phyloP scores from a whole-genome alignment of 2,797 vertebrate species.

The Chloroceryle inda region DNA sequence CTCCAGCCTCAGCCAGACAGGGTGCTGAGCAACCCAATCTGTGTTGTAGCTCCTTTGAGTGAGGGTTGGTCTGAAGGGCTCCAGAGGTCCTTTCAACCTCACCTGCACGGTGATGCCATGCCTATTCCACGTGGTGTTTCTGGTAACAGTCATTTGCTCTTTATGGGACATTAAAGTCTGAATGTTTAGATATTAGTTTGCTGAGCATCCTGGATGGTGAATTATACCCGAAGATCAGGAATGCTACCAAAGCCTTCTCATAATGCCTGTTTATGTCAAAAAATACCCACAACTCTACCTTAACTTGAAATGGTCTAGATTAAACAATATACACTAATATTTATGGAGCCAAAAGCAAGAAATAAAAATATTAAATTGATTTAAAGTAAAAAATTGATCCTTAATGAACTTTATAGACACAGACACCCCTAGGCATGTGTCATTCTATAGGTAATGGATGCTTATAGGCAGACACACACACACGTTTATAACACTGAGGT shows the following conservation, averaged over 20 bases:
- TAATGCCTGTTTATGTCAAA: not conserved
- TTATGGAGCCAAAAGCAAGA: not conserved
- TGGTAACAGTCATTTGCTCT: not conserved
- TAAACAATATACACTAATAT: not conserved
- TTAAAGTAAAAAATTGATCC: not conserved
- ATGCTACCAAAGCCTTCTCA: not conserved
- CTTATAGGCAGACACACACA: not conserved
- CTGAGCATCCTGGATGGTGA: not conserved
- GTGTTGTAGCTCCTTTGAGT: not conserved
- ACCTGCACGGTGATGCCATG: fast-evolving
- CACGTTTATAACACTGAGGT: not conserved
- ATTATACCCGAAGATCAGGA: not conserved
- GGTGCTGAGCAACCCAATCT: not conserved
- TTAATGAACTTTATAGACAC: not conserved
- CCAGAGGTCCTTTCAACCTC: not conserved
- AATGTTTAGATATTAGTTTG: not conserved
- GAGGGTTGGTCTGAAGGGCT: not conserved
- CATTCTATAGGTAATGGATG: not conserved
- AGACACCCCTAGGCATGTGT: not conserved
- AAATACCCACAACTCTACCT: not conserved
- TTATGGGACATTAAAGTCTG: not conserved
- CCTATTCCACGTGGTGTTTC: not conserved
- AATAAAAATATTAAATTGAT: not conserved
- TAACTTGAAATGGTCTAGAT: not conserved
- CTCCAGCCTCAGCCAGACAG: not conserved